Evolutionary conservation across 2,113 vertebrate species (phyloP), one percentile per base, ranked within the genome.

Genomic region (Elephas maximus): DNA sequence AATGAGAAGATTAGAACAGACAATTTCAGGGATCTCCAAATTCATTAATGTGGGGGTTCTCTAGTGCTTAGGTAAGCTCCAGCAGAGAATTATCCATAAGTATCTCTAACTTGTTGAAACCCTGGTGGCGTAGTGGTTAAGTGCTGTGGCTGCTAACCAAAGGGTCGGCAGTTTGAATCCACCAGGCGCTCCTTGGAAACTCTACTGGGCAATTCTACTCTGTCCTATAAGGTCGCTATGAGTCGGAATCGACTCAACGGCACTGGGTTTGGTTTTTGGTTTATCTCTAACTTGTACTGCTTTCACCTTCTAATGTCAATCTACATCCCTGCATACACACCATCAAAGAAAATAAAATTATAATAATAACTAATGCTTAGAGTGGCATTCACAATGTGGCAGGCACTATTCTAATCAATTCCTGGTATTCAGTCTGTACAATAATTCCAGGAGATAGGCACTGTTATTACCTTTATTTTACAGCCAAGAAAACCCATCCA

Each of bases 321-420:
- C 12, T 71, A 60, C 76, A 30, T 67, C 21, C 6, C 53, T 77
- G 24, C 2, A 57, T 3, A 80, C 0, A 62, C 15, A 93, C 80
- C 60, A 88, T 2, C 65, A 88, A 96, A 11, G 24, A 85, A 91
- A 94, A 77, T 77, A 3, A 94, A 94, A 65, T 76, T 23, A 80
- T 80, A 93, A 53, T 51, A 57, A 69, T 85, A 93, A 1, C 3
- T 45, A 92, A 57, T 92, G 37, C 17, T 69, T 89, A 85, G 2
- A 37, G n/a, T 69, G 23, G 14, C 74, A 18, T 88, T 91, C 4
- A 81, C 18, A 91, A 57, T 48, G 41, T 67, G 18, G 2, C 28
- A 67, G 18, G 7, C 28, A 74, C n/a, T 28, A 65, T 90, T 93
- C 63, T 93, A 92, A 94, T 77, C 6, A 74, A 45, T 79, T 84